These are phyloP conservation scores for Neoaliturus tenellus DNA, from an alignment of 2,888 invertebrate species.

Conservation along the genomic window DNA sequence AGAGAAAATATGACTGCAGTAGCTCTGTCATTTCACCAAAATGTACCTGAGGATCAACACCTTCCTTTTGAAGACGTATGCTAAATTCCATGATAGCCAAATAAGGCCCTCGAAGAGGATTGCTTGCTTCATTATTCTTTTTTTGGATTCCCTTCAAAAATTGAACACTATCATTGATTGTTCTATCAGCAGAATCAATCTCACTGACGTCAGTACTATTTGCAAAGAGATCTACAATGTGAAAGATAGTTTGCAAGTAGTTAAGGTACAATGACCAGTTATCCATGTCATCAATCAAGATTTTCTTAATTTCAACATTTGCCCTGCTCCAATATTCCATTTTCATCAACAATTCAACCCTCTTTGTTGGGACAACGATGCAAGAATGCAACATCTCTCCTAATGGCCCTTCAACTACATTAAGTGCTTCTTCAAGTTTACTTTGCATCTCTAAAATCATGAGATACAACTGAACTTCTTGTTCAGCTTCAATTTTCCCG, in stretches of 20 bases:
- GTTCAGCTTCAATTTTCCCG: conserved; percentile 93
- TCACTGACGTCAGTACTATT: conserved; percentile 73
- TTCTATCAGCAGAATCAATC: conserved; percentile 65
- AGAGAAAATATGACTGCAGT: conserved; percentile 85
- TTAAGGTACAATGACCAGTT: conserved; percentile 73
- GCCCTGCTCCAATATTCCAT: conserved; percentile 85
- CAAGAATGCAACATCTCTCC: conserved; percentile 82
- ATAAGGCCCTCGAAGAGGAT: conserved; percentile 84
- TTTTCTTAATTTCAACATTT: conserved; percentile 83
- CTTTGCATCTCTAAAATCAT: conserved; percentile 82
- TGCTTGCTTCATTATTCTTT: conserved; percentile 56
- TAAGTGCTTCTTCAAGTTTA: conserved; percentile 88
- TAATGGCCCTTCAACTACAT: conserved; percentile 87
- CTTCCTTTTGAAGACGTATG: conserved; percentile 76
- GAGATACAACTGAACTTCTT: conserved; percentile 93
- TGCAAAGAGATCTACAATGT: conserved; percentile 35
- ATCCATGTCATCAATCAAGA: conserved; percentile 80
- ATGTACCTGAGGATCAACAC: conserved; percentile 75
- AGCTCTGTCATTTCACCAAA: conserved; percentile 77
- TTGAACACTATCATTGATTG: conserved; percentile 70
- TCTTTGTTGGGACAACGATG: conserved; percentile 79
- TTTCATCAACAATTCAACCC: conserved; percentile 84
- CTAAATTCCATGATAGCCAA: conserved; percentile 88
- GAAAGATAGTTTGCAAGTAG: conserved; percentile 71
- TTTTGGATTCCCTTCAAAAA: conserved; percentile 70